These are phyloP conservation scores for Scomberomorus guttatus DNA, from an alignment of 2,797 vertebrate species.

Conservation along the genomic window DNA sequence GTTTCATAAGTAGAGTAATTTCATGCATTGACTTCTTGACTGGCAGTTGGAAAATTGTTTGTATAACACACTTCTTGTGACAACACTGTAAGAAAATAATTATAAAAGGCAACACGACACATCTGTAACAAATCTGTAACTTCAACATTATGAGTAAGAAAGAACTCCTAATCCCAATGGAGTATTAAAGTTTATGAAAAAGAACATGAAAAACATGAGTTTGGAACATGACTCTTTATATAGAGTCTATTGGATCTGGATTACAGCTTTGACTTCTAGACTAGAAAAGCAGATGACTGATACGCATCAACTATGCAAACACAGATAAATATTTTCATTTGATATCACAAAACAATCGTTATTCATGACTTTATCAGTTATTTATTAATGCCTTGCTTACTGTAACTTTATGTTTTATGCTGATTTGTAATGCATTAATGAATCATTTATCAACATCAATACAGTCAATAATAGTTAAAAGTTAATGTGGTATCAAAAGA, in stretches of 20 bases:
- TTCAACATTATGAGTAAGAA: not conserved
- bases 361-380: not conserved
- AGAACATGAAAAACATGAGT: not conserved
- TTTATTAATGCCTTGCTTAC: not conserved
- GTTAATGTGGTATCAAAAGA: not conserved
- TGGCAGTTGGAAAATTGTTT: conserved; percentile 61
- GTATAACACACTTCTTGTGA: conserved; percentile 31
- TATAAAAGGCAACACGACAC: conserved; percentile 15
- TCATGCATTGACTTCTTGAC: conserved; percentile 60
- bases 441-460: conserved; percentile 5
- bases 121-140: conserved; percentile 10
- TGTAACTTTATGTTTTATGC: not conserved
- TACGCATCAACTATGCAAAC: not conserved
- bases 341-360: not conserved
- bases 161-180: not conserved
- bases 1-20: conserved; percentile 61
- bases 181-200: not conserved
- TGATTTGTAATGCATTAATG: not conserved
- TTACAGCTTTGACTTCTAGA: conserved; percentile 14
- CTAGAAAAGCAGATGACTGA: not conserved
- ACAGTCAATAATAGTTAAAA: not conserved
- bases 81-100: conserved; percentile 4
- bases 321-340: too few species aligned
- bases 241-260: not conserved
- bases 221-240: not conserved